Percentiles rank a stretch among this genome's conserved stretches.
Evolutionary conservation across 2,888 invertebrate genomes (phyloP).

Genomic region (Subacronicta megacephala): DNA sequence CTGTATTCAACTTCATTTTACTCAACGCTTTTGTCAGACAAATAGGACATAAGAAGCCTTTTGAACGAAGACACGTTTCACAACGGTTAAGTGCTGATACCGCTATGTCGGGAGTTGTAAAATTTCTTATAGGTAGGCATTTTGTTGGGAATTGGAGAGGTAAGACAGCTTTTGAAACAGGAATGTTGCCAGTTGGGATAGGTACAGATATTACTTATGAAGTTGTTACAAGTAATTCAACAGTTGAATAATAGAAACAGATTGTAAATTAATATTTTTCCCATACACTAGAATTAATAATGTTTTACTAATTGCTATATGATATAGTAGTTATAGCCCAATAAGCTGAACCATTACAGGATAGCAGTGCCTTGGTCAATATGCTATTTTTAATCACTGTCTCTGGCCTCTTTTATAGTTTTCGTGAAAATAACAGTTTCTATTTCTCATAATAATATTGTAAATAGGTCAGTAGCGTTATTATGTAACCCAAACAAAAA

Average conservation of each 20-base stretch:
- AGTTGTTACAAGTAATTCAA: too few relatives aligned
- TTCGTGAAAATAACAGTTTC: too few relatives aligned
- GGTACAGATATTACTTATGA: too few relatives aligned
- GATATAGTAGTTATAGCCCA: too few relatives aligned
- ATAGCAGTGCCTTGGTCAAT: too few relatives aligned
- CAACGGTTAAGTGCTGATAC: neutral
- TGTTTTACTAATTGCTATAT: too few relatives aligned
- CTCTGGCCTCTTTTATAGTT: neutral
- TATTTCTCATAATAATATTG: neutral
- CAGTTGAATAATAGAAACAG: too few relatives aligned
- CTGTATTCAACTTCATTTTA: neutral
- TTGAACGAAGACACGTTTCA: neutral
- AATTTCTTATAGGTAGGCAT: neutral
- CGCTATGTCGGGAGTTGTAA: slow-evolving; percentile 1
- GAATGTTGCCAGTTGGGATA: neutral
- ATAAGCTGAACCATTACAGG: too few relatives aligned
- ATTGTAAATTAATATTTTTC: too few relatives aligned
- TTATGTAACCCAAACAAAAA: slow-evolving; percentile 20
- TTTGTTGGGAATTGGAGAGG: neutral
- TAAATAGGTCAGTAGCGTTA: slow-evolving; percentile 18
- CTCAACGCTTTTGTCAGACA: neutral
- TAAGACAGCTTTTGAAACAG: neutral
- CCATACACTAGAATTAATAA: too few relatives aligned
- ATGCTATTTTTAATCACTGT: neutral
- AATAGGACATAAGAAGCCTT: slow-evolving; percentile 2